phyloP scores from a whole-genome alignment of 1,140 invertebrate genomes.

The Megathymus violae region DNA sequence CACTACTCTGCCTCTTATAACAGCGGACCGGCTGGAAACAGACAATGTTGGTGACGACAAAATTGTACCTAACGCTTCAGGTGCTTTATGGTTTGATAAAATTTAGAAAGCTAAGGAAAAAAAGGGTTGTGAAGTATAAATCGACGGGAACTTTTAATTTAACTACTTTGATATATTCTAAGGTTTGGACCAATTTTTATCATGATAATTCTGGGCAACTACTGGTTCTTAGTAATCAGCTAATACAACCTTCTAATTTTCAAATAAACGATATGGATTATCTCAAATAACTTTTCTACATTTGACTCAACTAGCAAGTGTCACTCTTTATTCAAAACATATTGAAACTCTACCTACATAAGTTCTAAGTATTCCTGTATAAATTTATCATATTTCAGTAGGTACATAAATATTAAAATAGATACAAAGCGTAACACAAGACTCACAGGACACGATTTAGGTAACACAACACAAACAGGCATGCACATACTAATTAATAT shows the following conservation, averaged over 20 bases:
- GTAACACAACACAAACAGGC: conserved; percentile 56
- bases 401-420: conserved; percentile 41
- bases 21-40: conserved; percentile 93
- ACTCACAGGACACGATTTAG: conserved; percentile 78
- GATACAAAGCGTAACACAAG: conserved; percentile 80
- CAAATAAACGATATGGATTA: conserved; percentile 2
- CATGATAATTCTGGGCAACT: neutral
- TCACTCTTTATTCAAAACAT: neutral
- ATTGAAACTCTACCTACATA: conserved; percentile 18
- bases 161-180: conserved; percentile 8
- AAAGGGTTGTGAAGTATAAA: conserved; percentile 5
- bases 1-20: conserved; percentile 96
- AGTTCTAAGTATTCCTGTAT: conserved; percentile 15
- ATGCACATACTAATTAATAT: conserved; percentile 64
- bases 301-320: conserved; percentile 22
- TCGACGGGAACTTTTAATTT: neutral
- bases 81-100: neutral
- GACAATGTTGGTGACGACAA: neutral
- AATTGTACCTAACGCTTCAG: conserved; percentile 10
- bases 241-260: conserved; percentile 15
- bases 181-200: neutral
- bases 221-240: conserved; percentile 5
- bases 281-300: conserved; percentile 3
- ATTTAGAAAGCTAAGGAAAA: neutral
- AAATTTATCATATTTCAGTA: conserved; percentile 38